These are phyloP conservation scores for Pagetopsis macropterus DNA, from an alignment of 2,797 vertebrate genomes.

Conservation along the genomic window DNA sequence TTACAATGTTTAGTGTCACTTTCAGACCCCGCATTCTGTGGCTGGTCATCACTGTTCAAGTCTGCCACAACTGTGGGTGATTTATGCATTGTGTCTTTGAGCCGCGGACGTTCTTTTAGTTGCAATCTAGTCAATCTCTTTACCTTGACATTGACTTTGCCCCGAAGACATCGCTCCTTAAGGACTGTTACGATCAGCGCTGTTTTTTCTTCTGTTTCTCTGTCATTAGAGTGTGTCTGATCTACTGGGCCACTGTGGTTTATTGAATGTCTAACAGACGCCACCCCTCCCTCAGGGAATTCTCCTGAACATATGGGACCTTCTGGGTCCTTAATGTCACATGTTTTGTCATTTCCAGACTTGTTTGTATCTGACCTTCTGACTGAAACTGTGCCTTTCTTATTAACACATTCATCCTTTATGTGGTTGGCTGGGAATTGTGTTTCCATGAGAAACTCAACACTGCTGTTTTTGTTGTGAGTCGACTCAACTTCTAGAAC, in stretches of 20 bases:
- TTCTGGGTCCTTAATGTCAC: neutral
- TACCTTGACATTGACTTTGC: constrained; percentile 14
- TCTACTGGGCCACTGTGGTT: neutral
- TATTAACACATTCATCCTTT: constrained; percentile 7
- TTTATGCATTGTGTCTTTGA: neutral
- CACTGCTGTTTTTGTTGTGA: constrained; percentile 3
- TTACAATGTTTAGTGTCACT: neutral
- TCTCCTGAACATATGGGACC: neutral
- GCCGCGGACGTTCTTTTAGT: constrained; percentile 14
- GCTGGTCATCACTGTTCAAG: constrained; percentile 14
- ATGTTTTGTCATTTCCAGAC: neutral
- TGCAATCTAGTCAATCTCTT: constrained; percentile 33
- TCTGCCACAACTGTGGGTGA: constrained; percentile 5
- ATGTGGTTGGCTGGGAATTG: neutral
- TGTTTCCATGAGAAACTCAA: constrained; percentile 13
- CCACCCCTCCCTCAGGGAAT: neutral
- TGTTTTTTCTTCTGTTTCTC: neutral
- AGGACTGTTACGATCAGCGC: neutral
- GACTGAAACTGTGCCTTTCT: constrained; percentile 24
- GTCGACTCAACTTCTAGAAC: constrained; percentile 12
- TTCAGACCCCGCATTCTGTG: neutral
- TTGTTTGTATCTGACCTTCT: constrained; percentile 6
- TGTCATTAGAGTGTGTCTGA: neutral
- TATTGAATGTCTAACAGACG: neutral
- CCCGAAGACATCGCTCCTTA: constrained; percentile 39